Conservation (phyloP, 2,797 vertebrate genomes). For the Gallinago stenura region DNA sequence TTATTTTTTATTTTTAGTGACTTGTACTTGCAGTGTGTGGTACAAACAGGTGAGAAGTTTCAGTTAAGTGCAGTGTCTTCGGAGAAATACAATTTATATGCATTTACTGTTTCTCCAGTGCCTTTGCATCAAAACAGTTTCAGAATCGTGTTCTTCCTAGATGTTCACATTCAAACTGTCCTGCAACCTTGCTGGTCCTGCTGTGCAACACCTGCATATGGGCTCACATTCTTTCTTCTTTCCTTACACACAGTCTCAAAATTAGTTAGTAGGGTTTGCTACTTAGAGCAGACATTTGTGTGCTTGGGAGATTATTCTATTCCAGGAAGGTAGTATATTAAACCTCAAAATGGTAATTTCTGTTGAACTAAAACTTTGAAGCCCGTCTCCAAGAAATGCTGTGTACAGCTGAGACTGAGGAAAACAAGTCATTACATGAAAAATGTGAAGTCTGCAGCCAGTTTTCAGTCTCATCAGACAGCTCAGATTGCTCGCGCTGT, state of each 20-base stretch:
- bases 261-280: not conserved
- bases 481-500: conserved; percentile 42
- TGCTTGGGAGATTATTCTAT: not conserved
- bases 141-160: not conserved
- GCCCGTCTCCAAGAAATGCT: not conserved
- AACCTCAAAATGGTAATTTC: conserved; percentile 13
- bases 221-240: not conserved
- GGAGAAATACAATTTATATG: not conserved
- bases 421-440: conserved; percentile 1
- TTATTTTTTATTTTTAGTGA: not conserved
- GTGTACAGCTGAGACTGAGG: not conserved
- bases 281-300: not conserved
- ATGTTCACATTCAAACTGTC: not conserved
- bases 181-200: not conserved
- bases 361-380: not conserved
- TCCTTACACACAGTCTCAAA: not conserved
- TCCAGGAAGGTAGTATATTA: not conserved
- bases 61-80: not conserved
- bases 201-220: not conserved
- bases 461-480: conserved; percentile 48
- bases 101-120: not conserved
- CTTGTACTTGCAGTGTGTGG: not conserved
- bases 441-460: not conserved
- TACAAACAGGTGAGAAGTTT: not conserved
- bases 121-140: not conserved